phyloP scores from a whole-genome alignment of 2,113 vertebrate species.

The Cyprinus carpio region DNA sequence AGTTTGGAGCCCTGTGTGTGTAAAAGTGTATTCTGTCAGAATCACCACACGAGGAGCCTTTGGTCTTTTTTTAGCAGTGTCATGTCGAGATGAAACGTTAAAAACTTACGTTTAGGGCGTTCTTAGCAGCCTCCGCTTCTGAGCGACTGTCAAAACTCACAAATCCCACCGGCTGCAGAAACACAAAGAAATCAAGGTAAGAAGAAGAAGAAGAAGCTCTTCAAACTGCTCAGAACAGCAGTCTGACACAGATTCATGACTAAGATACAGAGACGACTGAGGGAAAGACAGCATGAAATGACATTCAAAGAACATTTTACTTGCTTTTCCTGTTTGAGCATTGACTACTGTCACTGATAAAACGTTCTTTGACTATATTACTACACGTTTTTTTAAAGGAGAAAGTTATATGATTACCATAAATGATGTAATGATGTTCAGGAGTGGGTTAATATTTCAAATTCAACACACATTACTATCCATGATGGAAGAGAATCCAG shows the following conservation, averaged over 20 bases:
- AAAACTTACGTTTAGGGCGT: constrained; percentile 54
- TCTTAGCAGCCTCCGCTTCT: constrained; percentile 51
- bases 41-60: not conserved
- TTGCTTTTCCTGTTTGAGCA: not conserved
- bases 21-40: not conserved
- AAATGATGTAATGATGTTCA: too few species aligned
- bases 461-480: too few species aligned
- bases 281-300: not conserved
- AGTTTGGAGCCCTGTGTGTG: too few species aligned
- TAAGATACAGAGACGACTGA: not conserved
- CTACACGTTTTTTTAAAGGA: too few species aligned
- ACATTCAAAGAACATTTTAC: not conserved
- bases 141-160: constrained; percentile 53
- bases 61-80: not conserved
- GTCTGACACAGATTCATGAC: too few species aligned
- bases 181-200: constrained; percentile 1
- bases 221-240: not conserved
- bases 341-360: not conserved
- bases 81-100: not conserved
- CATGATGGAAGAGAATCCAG: too few species aligned
- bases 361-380: too few species aligned
- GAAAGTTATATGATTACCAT: too few species aligned
- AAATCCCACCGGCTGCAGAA: constrained; percentile 40
- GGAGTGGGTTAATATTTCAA: too few species aligned
- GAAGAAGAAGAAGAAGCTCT: not conserved